Evolutionary conservation across 2,113 vertebrate species (phyloP).

Genomic region (Piprites chloris): DNA sequence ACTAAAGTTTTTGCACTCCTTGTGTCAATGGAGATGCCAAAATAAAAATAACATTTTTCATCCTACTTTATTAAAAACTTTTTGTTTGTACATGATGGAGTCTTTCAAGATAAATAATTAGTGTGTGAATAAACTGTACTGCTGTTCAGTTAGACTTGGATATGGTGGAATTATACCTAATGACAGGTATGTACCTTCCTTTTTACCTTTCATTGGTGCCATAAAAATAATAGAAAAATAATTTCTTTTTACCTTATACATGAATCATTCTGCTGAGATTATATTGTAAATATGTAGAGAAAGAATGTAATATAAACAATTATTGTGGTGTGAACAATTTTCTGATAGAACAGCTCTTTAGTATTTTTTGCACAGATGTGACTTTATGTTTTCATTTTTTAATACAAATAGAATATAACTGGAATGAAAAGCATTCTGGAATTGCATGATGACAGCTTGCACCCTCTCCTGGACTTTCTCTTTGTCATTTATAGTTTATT

Average conservation of each 20-base stretch:
- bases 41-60: not conserved
- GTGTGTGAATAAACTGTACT: not conserved
- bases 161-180: not conserved
- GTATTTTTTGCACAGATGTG: not conserved
- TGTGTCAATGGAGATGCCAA: not conserved
- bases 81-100: not conserved
- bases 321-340: not conserved
- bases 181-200: not conserved
- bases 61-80: not conserved
- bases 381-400: not conserved
- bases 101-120: conserved; percentile 31
- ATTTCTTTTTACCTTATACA: not conserved
- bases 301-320: not conserved
- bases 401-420: not conserved
- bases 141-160: not conserved
- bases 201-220: not conserved
- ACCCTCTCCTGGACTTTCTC: not conserved
- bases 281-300: not conserved
- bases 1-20: not conserved
- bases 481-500: not conserved
- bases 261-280: not conserved
- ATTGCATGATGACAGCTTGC: not conserved
- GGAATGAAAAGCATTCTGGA: not conserved
- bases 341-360: not conserved
- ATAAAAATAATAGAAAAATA: not conserved